Evolutionary conservation across 1,140 invertebrate species (phyloP).

Genomic region (Tigriopus japonicus): DNA sequence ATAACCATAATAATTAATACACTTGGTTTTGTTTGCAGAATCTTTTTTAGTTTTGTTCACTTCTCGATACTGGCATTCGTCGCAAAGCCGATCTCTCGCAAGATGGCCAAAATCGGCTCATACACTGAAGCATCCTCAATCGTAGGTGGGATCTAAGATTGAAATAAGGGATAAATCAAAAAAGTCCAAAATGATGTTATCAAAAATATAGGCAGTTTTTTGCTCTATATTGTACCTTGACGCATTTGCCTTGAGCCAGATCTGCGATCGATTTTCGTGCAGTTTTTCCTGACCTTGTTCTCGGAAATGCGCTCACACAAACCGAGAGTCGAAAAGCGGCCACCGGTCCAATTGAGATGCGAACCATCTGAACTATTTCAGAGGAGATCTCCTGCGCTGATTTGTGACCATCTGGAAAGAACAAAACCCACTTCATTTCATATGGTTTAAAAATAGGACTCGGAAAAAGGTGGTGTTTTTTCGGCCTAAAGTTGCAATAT

Average conservation of each 20-base stretch:
- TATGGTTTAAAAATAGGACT: too few relatives aligned
- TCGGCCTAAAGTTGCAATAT: too few relatives aligned
- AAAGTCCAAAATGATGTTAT: neutral
- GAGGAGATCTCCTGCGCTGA: slow-evolving; percentile 24
- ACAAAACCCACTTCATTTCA: too few relatives aligned
- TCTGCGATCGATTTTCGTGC: slow-evolving; percentile 65
- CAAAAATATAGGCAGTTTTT: neutral
- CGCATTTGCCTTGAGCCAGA: slow-evolving; percentile 51
- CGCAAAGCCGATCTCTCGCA: too few relatives aligned
- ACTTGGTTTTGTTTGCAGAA: too few relatives aligned
- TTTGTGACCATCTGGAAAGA: too few relatives aligned
- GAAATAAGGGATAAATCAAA: slow-evolving; percentile 15
- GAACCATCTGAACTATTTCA: slow-evolving; percentile 33
- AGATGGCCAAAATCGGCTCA: too few relatives aligned
- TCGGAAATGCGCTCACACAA: slow-evolving; percentile 53
- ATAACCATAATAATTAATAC: too few relatives aligned
- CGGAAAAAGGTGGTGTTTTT: too few relatives aligned
- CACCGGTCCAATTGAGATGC: slow-evolving; percentile 66
- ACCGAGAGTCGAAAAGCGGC: slow-evolving; percentile 59
- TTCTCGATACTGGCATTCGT: too few relatives aligned
- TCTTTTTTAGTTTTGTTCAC: too few relatives aligned
- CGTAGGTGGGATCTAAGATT: slow-evolving; percentile 50
- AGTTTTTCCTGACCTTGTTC: slow-evolving; percentile 55
- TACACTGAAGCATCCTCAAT: slow-evolving; percentile 62
- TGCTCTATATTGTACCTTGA: slow-evolving; percentile 35